Evolutionary conservation across 2,113 vertebrate genomes (phyloP).

Genomic region (Hippopotamus amphibius): DNA sequence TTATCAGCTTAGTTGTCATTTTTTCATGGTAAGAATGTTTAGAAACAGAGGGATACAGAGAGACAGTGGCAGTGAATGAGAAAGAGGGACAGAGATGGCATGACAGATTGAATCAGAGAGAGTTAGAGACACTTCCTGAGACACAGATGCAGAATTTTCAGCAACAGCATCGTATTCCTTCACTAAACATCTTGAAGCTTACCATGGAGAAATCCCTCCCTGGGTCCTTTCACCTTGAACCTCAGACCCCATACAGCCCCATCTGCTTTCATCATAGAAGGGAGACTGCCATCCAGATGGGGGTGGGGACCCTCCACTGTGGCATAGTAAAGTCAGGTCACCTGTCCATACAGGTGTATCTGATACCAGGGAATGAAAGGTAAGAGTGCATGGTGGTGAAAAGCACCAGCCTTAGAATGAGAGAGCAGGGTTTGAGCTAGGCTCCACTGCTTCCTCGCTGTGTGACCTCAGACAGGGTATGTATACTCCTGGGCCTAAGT

Average conservation of each 20-base stretch:
- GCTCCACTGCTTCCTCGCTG: rapidly evolving
- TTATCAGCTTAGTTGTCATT: background rate
- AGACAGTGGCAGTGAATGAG: no score
- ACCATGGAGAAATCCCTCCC: background rate
- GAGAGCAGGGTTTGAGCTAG: background rate
- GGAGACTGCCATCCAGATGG: background rate
- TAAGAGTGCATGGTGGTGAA: background rate
- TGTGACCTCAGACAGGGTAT: no score
- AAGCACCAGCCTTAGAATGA: no score
- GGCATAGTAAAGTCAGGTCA: background rate
- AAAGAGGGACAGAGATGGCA: background rate
- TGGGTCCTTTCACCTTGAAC: background rate
- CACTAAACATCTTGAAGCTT: background rate
- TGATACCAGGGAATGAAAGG: background rate
- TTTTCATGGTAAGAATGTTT: background rate
- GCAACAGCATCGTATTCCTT: background rate
- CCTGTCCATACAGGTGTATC: background rate
- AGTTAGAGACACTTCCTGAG: background rate
- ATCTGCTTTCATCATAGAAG: background rate
- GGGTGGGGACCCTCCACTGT: background rate
- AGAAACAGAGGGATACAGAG: background rate
- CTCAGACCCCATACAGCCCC: background rate
- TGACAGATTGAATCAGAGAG: background rate
- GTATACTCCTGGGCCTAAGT: background rate
- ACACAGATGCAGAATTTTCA: background rate